Conservation (phyloP, 2,888 invertebrate species). For the Dioctria linearis region DNA sequence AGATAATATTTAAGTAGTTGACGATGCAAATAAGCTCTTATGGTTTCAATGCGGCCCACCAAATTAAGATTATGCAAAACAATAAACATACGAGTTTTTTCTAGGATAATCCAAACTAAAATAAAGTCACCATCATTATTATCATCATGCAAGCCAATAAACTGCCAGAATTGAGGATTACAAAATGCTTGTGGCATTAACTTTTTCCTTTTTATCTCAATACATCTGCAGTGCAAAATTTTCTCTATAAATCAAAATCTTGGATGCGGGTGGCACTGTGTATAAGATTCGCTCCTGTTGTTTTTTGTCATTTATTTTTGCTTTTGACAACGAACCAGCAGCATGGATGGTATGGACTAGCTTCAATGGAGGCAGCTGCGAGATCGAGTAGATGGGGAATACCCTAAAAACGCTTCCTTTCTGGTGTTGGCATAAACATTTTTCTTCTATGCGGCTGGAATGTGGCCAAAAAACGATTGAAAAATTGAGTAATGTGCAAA, state of each 20-base stretch:
- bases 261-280: conserved; percentile 41
- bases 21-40: too few relatives aligned
- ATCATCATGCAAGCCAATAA: not conserved
- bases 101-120: too few relatives aligned
- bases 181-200: conserved; percentile 25
- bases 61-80: too few relatives aligned
- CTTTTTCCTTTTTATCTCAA: conserved; percentile 27
- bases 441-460: conserved; percentile 51
- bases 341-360: not conserved
- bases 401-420: conserved; percentile 21
- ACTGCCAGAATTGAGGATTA: conserved; percentile 5
- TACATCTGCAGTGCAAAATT: conserved; percentile 38
- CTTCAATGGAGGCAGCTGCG: not conserved
- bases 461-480: conserved; percentile 52
- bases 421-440: conserved; percentile 52
- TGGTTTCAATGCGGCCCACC: too few relatives aligned
- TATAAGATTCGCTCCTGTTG: conserved; percentile 27
- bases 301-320: conserved; percentile 50
- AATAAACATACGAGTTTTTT: too few relatives aligned
- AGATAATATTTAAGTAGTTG: too few relatives aligned
- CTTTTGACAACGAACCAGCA: conserved; percentile 42
- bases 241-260: conserved; percentile 39
- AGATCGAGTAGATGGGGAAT: not conserved
- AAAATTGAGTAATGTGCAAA: conserved; percentile 53
- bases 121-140: not conserved